Base-by-base conservation (phyloP, 1,140 invertebrate genomes). In the Pectinophora gossypiella region DNA sequence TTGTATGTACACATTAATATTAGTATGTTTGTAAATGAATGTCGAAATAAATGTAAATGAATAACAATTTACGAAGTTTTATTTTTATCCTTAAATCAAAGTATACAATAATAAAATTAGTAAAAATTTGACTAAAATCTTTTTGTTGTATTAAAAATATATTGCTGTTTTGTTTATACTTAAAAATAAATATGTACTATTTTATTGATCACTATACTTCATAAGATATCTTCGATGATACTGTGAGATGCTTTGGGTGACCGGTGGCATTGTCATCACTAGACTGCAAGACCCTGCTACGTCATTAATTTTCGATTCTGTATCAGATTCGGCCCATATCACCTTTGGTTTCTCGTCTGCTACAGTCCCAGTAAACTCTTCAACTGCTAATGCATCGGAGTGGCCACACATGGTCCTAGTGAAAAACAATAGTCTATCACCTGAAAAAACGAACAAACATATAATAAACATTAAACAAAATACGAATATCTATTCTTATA, bases 1-100 rank as follows among this genome's bases (percentile, higher is more conserved):
- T 72, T 80, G 73, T 83, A 78, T 76, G 72, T 79, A 76, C 76
- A 76, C 65, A 54, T 65, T 62, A 70, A 65, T 51, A 54, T 64
- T 73, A 47, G 54, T 64, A 73, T 74, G 74, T 79, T 73, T 84
- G 80, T 84, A 84, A 82, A 82, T 82, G 64, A 70, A 84, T 75
- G 71, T 78, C 63, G 35, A 73, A 84, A 84, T 81, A 82, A 77
- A 85, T 75, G 72, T 84, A 80, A 76, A 80, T 80, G 54, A 80
- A 80, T 80, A 76, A 73, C 75, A 72, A 64, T 27, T 44, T 32
- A 3, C n/a, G 7, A 32, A 9, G 2, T 32, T n/a, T 32, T 23
- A 23, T 10, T 4, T 12, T 32, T 32, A 32, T 3, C 7, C 9
- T 9, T 32, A 32, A 32, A 12, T 12, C 27, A 32, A 32, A 3